Percentiles rank a stretch among this genome's conserved stretches.
phyloP scores from a whole-genome alignment of 1,140 invertebrate species.

The Microplitis mediator region DNA sequence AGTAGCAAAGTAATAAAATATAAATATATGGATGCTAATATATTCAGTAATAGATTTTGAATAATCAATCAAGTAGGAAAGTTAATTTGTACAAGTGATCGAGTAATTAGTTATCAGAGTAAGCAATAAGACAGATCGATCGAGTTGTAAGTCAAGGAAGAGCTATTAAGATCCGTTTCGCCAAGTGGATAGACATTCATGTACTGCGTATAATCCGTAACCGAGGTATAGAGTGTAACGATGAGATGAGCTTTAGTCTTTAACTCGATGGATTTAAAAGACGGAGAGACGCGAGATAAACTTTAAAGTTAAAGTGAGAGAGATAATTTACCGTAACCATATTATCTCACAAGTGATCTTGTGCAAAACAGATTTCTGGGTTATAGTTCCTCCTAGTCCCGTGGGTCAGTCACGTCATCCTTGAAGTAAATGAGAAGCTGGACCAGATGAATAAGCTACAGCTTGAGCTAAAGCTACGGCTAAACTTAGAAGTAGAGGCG shows the following conservation, averaged over 20 bases:
- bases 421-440: background rate
- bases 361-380: background rate
- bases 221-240: background rate
- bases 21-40: too few species aligned
- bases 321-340: background rate
- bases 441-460: background rate
- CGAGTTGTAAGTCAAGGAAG: background rate
- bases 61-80: background rate
- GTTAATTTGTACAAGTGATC: background rate
- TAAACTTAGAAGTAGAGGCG: too few species aligned
- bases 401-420: slow-evolving; percentile 1
- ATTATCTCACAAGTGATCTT: background rate
- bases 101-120: background rate
- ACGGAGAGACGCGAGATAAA: background rate
- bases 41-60: too few species aligned
- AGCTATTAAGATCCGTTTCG: slow-evolving; percentile 1
- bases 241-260: background rate
- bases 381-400: background rate
- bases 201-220: too few species aligned
- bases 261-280: background rate
- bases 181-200: too few species aligned
- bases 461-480: background rate
- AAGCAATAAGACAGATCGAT: background rate
- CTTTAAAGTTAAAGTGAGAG: background rate
- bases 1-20: too few species aligned